phyloP scores from a whole-genome alignment of 1,140 invertebrate genomes.

The Pseudomyrmex concolor region DNA sequence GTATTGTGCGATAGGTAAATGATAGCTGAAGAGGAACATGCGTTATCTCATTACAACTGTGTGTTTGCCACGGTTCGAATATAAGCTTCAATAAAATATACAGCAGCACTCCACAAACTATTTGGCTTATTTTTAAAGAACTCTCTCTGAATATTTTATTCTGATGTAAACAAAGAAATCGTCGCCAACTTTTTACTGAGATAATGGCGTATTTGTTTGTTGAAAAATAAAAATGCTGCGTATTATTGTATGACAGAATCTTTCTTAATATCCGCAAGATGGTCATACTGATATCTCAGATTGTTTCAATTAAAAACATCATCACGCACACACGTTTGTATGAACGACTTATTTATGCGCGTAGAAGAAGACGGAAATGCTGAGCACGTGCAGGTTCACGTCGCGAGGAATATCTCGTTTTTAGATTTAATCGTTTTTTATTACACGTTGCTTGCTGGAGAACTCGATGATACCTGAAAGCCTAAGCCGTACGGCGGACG shows the following conservation, averaged over 20 bases:
- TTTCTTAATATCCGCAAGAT: not conserved
- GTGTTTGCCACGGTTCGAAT: no score
- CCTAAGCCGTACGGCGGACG: conserved; percentile 8
- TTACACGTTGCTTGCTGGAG: conserved; percentile 28
- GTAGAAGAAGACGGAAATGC: conserved; percentile 54
- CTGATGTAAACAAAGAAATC: no score
- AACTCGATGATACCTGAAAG: conserved; percentile 27
- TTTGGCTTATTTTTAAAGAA: no score
- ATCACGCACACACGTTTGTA: conserved; percentile 1
- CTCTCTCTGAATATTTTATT: no score
- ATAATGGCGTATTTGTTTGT: no score
- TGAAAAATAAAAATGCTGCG: not conserved
- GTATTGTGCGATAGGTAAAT: no score
- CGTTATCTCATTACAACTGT: no score
- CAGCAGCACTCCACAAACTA: no score
- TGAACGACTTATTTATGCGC: conserved; percentile 26
- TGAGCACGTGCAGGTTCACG: conserved; percentile 48
- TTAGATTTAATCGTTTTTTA: conserved; percentile 49
- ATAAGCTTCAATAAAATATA: no score
- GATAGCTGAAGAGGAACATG: no score
- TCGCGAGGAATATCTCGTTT: conserved; percentile 27
- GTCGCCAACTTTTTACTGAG: no score
- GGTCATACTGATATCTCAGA: not conserved
- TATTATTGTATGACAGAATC: not conserved
- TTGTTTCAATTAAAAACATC: not conserved